Evolutionary conservation across 2,797 vertebrate genomes (phyloP), one percentile per base, ranked within the genome.

Genomic region (Myripristis murdjan): DNA sequence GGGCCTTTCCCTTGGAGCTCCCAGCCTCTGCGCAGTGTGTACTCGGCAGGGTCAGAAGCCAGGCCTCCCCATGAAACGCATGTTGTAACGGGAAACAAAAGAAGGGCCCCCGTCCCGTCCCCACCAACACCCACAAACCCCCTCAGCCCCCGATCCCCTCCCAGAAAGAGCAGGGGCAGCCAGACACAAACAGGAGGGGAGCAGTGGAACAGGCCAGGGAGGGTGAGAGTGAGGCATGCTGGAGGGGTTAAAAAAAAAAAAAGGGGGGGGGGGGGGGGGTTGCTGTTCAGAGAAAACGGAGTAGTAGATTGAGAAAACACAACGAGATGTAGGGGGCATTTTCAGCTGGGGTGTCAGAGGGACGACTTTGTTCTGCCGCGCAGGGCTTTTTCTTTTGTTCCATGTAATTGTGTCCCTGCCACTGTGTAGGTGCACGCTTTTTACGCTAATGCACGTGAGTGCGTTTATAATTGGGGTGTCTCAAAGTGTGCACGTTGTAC

Each of bases 71-170:
- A 81, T 90, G 86, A 92, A 91, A 91, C 88, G 90, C 80, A 87
- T 89, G 90, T 90, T 90, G 89, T 91, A 92, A 91, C 85, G 88
- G 86, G 88, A 91, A 92, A 93, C 90, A 93, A 93, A 93, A 91
- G 90, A 77, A 84, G 89, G 80, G 83, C 81, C 90, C n/a, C n/a
- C n/a, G n/a, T n/a, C 79, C 87, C 55, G 33, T 84, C 74, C 78
- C 77, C 43, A 80, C 75, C 73, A 75, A 81, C 67, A 87, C 76
- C 51, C 70, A 66, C 68, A 37, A 79, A 62, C 79, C 75, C 74
- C 64, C 78, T 76, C 43, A 78, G 77, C 63, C 78, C 68, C 54
- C 52, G 67, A 73, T 82, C 66, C 64, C 66, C 81, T 57, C 64
- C 78, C 7, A 53, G 75, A 81, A 90, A 89, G 18, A 82, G 26